Conservation (phyloP, 2,113 vertebrate genomes). For the Dolichotis patagonum region DNA sequence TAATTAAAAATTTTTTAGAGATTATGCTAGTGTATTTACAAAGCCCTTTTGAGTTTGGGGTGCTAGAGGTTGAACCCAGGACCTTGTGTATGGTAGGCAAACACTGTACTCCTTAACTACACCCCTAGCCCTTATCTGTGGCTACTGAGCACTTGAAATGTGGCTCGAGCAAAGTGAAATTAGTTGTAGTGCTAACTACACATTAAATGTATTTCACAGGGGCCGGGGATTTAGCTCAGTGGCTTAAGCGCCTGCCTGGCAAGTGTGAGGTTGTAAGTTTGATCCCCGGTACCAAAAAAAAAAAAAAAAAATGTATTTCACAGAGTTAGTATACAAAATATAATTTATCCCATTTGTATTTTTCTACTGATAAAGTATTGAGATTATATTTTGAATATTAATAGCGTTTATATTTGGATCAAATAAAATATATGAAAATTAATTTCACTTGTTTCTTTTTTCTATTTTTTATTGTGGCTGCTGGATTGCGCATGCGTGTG, state of each 20-base stretch:
- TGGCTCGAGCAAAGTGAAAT: not conserved
- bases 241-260: no score
- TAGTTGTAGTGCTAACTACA: not conserved
- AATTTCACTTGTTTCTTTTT: not conserved
- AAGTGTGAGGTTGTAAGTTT: no score
- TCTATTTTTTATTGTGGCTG: not conserved
- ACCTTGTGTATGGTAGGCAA: no score
- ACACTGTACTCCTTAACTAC: no score
- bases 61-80: not conserved
- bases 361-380: not conserved
- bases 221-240: no score
- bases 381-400: not conserved
- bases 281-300: no score
- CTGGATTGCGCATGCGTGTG: not conserved
- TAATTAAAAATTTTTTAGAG: not conserved
- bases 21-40: not conserved
- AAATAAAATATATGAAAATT: conserved; percentile 41
- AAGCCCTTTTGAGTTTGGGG: not conserved
- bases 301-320: conserved; percentile 31
- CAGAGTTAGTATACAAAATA: not conserved
- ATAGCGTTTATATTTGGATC: not conserved
- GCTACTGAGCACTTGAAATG: not conserved
- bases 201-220: not conserved
- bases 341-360: not conserved
- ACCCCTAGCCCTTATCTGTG: no score